phyloP scores from a whole-genome alignment of 2,113 vertebrate genomes.

The Myocastor coypus region DNA sequence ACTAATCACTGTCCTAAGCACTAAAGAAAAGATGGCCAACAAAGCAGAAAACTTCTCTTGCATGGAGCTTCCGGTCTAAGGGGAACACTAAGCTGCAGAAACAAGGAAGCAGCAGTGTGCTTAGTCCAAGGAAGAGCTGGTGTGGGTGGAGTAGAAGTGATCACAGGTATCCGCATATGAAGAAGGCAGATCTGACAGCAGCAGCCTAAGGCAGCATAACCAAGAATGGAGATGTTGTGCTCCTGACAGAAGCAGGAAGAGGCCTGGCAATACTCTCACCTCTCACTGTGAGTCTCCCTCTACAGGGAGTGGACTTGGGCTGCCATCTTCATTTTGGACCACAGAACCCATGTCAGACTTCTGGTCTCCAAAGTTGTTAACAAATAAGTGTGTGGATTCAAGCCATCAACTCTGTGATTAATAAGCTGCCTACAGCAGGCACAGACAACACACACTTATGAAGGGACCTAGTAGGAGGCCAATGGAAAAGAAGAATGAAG shows the following conservation, averaged over 20 bases:
- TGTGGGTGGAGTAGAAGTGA: neutral
- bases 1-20: neutral
- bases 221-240: neutral
- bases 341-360: neutral
- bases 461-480: neutral
- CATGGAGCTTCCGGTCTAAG: neutral
- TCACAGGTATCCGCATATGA: neutral
- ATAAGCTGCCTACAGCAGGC: neutral
- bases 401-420: neutral
- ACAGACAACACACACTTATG: neutral
- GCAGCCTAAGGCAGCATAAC: neutral
- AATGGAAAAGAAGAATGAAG: neutral
- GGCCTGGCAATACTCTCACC: neutral
- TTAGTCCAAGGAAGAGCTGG: neutral
- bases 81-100: neutral
- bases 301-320: neutral
- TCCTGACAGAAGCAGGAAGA: neutral
- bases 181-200: neutral
- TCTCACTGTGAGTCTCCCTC: neutral
- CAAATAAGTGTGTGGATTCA: neutral
- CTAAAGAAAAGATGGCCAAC: neutral
- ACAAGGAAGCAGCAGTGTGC: neutral
- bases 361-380: neutral
- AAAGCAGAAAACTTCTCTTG: neutral
- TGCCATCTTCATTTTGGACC: neutral